Conservation (phyloP, 2,888 invertebrate species). For the Perdita meconis region DNA sequence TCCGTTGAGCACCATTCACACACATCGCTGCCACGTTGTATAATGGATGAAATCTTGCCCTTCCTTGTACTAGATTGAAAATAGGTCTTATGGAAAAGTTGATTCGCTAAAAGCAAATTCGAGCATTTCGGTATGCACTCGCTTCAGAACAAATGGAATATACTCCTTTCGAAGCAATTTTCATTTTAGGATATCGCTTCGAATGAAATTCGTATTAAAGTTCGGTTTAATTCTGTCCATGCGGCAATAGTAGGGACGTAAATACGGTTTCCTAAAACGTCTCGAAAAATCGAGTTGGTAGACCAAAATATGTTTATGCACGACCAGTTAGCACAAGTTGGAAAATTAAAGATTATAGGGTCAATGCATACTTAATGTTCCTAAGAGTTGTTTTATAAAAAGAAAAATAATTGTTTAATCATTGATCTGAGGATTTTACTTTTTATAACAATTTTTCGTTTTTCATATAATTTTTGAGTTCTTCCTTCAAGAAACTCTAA, state of each 20-base stretch:
- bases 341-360: neutral
- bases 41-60: constrained; percentile 6
- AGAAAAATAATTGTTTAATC: no score
- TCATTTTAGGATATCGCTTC: constrained; percentile 2
- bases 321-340: neutral
- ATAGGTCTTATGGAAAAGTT: constrained; percentile 13
- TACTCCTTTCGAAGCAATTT: constrained; percentile 11
- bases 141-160: neutral
- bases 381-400: no score
- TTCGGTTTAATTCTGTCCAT: constrained; percentile 26
- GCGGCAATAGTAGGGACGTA: neutral
- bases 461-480: no score
- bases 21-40: neutral
- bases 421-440: no score
- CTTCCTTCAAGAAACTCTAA: no score
- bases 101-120: constrained; percentile 9
- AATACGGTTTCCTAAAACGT: neutral
- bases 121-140: neutral
- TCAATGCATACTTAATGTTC: constrained; percentile 1
- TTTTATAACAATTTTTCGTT: constrained; percentile 11
- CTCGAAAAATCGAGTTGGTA: constrained; percentile 8
- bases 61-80: neutral
- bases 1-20: neutral
- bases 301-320: constrained; percentile 1
- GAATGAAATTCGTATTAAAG: constrained; percentile 1